phyloP scores from a whole-genome alignment of 2,113 vertebrate species.

The Pycnonotus jocosus region DNA sequence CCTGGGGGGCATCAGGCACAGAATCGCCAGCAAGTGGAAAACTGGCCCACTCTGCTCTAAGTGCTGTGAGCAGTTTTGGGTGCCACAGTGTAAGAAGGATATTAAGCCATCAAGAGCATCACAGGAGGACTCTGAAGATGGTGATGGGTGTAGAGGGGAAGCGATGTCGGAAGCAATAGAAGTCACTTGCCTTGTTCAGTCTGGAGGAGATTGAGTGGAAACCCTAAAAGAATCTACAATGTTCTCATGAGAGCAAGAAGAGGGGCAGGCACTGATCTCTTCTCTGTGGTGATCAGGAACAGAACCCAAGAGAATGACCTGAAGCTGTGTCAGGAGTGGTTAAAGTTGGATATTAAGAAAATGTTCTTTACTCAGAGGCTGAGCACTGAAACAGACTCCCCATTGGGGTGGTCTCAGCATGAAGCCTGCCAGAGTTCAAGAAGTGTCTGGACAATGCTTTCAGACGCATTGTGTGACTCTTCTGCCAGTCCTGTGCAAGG shows the following conservation, averaged over 20 bases:
- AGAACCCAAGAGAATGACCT: background rate
- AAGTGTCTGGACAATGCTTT: background rate
- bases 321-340: background rate
- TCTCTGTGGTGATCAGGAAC: background rate
- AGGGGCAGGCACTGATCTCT: background rate
- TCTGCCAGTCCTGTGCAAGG: too few species aligned
- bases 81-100: background rate
- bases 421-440: background rate
- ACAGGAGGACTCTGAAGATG: background rate
- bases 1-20: background rate
- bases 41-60: background rate
- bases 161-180: background rate
- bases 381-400: background rate
- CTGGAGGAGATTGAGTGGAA: background rate
- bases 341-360: background rate
- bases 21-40: rapidly evolving
- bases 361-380: background rate
- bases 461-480: background rate
- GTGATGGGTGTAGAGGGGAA: background rate
- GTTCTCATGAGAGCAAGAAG: rapidly evolving
- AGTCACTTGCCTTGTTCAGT: background rate
- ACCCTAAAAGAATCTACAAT: background rate
- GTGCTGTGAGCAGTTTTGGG: background rate
- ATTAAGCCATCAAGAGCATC: background rate
- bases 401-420: background rate